These are phyloP conservation scores for Diploscapter pachys DNA, from an alignment of 1,140 invertebrate species.

Conservation along the genomic window DNA sequence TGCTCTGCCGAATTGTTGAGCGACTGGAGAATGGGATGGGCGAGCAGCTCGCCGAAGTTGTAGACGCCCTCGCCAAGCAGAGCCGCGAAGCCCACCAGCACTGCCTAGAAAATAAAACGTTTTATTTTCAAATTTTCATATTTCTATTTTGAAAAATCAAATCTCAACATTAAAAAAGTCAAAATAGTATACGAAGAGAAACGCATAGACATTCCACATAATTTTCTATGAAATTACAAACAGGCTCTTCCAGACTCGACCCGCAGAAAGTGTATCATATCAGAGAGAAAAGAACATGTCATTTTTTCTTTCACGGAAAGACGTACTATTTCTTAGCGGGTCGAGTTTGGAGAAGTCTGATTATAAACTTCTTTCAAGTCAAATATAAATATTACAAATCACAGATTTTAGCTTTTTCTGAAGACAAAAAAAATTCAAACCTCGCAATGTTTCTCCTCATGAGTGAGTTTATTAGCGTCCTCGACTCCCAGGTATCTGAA, in stretches of 20 bases:
- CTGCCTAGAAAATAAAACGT: conserved; percentile 69
- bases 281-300: too few species aligned
- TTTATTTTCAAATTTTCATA: conserved; percentile 69
- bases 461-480: conserved; percentile 68
- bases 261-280: too few species aligned
- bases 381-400: too few species aligned
- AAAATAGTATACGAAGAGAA: too few species aligned
- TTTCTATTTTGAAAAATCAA: too few species aligned
- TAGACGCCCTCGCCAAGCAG: conserved; percentile 90
- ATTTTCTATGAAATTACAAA: not conserved
- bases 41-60: conserved; percentile 88
- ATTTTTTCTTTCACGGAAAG: too few species aligned
- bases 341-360: too few species aligned
- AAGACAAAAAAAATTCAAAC: too few species aligned
- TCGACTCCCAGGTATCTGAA: conserved; percentile 81
- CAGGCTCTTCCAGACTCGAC: not conserved
- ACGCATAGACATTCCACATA: not conserved
- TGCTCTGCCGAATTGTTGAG: conserved; percentile 76
- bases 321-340: too few species aligned
- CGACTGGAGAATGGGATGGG: conserved; percentile 82
- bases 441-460: conserved; percentile 52
- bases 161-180: too few species aligned
- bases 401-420: too few species aligned
- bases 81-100: conserved; percentile 86
- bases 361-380: too few species aligned